Evolutionary conservation across 2,113 vertebrate species (phyloP).

Genomic region (Andinoacara biseriatus): DNA sequence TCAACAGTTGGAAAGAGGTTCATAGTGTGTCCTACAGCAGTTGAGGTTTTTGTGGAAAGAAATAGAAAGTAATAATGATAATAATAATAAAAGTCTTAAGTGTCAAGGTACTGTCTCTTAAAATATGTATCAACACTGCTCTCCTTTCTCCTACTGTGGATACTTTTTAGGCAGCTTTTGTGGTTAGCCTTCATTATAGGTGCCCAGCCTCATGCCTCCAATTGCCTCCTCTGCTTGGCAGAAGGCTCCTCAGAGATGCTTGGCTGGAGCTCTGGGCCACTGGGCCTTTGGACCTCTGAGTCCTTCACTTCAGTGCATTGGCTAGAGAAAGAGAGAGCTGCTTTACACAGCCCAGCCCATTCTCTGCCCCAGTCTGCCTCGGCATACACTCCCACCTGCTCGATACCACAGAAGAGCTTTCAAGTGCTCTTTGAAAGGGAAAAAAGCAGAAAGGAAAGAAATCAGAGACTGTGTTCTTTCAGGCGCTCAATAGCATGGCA

Average conservation of each 20-base stretch:
- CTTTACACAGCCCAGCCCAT: conserved; percentile 57
- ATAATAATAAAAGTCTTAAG: neutral
- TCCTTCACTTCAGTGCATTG: conserved; percentile 62
- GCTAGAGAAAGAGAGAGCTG: conserved; percentile 58
- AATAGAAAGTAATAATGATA: neutral
- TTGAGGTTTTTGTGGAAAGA: neutral
- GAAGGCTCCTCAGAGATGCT: conserved; percentile 65
- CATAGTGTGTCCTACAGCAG: neutral
- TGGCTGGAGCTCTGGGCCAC: conserved; percentile 65
- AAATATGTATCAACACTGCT: conserved; percentile 36
- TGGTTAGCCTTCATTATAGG: conserved; percentile 49
- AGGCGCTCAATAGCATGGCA: conserved; percentile 82
- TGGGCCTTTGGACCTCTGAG: conserved; percentile 68
- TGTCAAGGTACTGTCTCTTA: conserved; percentile 23
- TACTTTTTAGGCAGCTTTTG: conserved; percentile 63
- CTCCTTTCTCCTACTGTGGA: conserved; percentile 30
- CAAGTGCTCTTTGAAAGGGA: conserved; percentile 86
- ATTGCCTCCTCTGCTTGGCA: conserved; percentile 59
- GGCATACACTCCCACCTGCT: conserved; percentile 81
- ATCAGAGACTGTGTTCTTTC: conserved; percentile 85
- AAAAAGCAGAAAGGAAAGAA: conserved; percentile 76
- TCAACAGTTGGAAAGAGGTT: neutral
- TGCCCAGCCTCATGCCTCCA: conserved; percentile 43
- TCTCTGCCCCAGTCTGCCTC: conserved; percentile 56
- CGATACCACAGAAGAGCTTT: conserved; percentile 88